Evolutionary conservation across 2,888 invertebrate species (phyloP).

Genomic region (Molorchus minor): DNA sequence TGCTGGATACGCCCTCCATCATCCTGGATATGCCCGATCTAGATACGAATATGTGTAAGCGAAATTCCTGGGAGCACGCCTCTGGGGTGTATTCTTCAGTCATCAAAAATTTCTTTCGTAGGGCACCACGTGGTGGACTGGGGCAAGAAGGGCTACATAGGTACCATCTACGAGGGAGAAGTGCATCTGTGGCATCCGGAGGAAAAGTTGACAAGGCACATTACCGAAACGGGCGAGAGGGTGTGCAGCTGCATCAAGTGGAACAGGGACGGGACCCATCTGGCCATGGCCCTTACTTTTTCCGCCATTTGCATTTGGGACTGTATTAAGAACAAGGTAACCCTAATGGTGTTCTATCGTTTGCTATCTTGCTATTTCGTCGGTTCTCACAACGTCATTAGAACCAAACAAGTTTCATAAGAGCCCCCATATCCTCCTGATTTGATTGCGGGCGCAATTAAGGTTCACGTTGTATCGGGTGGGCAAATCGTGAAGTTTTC

Average conservation of each 20-base stretch:
- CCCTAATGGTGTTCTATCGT: too few species aligned
- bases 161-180: conserved; percentile 42
- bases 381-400: too few species aligned
- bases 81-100: too few species aligned
- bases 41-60: conserved; percentile 33
- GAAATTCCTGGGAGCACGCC: too few species aligned
- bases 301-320: conserved; percentile 35
- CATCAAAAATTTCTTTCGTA: too few species aligned
- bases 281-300: conserved; percentile 33
- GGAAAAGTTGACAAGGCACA: conserved; percentile 28
- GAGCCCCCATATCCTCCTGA: too few species aligned
- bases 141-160: conserved; percentile 44
- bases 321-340: too few species aligned
- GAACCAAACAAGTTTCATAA: too few species aligned
- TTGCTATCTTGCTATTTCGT: too few species aligned
- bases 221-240: conserved; percentile 24
- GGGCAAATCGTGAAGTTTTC: too few species aligned
- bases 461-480: too few species aligned
- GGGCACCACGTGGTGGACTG: conserved; percentile 44
- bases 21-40: conserved; percentile 49
- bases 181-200: conserved; percentile 45
- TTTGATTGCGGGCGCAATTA: too few species aligned
- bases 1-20: conserved; percentile 41
- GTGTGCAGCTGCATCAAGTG: conserved; percentile 41
- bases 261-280: conserved; percentile 37